Percentiles rank a stretch among this genome's conserved stretches.
Evolutionary conservation across 30 jellyfish, hydroid and myxozoan genomes (phyloP).

Genomic region (Aurelia sp.): DNA sequence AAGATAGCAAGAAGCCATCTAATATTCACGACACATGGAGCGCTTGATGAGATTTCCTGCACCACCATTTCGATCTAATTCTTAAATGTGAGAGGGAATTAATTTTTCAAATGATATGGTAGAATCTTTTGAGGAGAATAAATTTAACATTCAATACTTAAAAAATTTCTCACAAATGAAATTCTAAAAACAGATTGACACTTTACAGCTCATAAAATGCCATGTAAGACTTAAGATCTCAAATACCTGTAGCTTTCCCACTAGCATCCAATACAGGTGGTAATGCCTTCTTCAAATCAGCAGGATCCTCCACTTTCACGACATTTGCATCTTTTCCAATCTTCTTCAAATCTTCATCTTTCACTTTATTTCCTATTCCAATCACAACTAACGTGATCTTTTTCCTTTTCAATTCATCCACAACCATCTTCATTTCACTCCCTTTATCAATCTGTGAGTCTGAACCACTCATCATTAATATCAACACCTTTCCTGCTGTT

Average conservation of each 20-base stretch:
- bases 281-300: neutral
- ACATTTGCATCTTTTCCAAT: neutral
- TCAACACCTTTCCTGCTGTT: conserved; percentile 43
- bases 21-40: too few species aligned
- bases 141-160: too few species aligned
- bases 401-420: conserved; percentile 11
- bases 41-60: too few species aligned
- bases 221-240: too few species aligned
- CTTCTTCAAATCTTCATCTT: conserved; percentile 3
- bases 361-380: conserved; percentile 50
- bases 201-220: too few species aligned
- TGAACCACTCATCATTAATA: conserved; percentile 36
- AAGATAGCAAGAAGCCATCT: too few species aligned
- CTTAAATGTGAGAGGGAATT: too few species aligned
- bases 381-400: conserved; percentile 13
- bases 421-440: conserved; percentile 1
- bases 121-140: too few species aligned
- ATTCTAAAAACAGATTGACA: too few species aligned
- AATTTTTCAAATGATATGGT: too few species aligned
- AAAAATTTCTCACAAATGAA: too few species aligned
- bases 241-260: neutral
- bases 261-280: conserved; percentile 7
- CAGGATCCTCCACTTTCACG: conserved; percentile 4
- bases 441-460: conserved; percentile 6
- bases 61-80: too few species aligned